These are phyloP conservation scores for Drosophila birchii DNA, from an alignment of 2,888 invertebrate genomes.

Conservation along the genomic window DNA sequence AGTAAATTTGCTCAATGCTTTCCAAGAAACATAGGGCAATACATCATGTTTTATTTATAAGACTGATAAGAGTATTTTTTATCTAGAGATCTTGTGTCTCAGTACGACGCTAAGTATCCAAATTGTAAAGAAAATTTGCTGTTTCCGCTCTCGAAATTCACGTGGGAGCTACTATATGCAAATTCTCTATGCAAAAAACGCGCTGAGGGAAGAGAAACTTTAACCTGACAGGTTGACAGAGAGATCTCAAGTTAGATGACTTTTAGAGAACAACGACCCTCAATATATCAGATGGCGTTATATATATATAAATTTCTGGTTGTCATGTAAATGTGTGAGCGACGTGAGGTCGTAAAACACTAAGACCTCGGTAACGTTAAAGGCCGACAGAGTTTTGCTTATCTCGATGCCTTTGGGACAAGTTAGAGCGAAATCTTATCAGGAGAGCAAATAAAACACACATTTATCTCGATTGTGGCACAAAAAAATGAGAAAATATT, in stretches of 20 bases:
- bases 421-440: conserved; percentile 25
- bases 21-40: conserved; percentile 6
- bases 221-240: conserved; percentile 7
- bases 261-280: conserved; percentile 60
- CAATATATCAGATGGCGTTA: conserved; percentile 16
- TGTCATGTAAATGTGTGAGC: conserved; percentile 55
- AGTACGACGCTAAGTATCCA: conserved; percentile 52
- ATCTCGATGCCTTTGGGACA: conserved; percentile 53
- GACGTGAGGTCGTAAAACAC: conserved; percentile 57
- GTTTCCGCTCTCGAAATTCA: conserved; percentile 54
- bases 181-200: conserved; percentile 43
- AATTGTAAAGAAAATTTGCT: conserved; percentile 61
- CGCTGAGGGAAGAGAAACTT: conserved; percentile 11
- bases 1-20: conserved; percentile 7
- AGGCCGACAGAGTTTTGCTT: conserved; percentile 34
- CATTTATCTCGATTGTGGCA: conserved; percentile 61
- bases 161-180: conserved; percentile 62
- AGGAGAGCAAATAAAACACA: conserved; percentile 60
- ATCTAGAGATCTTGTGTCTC: conserved; percentile 14
- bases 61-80: conserved; percentile 33
- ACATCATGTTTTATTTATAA: conserved; percentile 27
- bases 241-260: conserved; percentile 10
- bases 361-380: conserved; percentile 31
- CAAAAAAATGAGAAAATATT: conserved; percentile 18
- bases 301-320: conserved; percentile 21